Conservation (phyloP, 53 echinoderm and acorn worm genomes). For the Actinopyga echinites region DNA sequence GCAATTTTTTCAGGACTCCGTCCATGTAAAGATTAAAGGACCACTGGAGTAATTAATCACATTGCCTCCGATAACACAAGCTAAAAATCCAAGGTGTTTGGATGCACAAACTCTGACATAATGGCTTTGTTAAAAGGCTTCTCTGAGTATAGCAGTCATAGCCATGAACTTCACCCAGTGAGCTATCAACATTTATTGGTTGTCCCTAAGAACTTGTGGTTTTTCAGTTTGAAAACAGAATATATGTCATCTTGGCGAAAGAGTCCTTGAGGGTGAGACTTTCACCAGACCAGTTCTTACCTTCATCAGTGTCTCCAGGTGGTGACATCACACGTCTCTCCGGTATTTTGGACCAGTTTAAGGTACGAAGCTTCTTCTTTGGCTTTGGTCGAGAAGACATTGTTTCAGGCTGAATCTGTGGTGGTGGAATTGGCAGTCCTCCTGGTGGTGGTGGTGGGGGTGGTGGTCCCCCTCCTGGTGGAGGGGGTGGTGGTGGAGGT, state of each 20-base stretch:
- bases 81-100: too few species aligned
- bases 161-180: too few species aligned
- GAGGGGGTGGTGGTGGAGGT: slow-evolving; percentile 74
- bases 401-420: slow-evolving; percentile 43
- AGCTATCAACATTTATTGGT: too few species aligned
- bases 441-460: slow-evolving; percentile 79
- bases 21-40: too few species aligned
- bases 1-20: too few species aligned
- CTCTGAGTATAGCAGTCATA: too few species aligned
- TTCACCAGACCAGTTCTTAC: slow-evolving; percentile 4
- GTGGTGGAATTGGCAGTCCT: slow-evolving; percentile 44
- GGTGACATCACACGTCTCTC: slow-evolving; percentile 77
- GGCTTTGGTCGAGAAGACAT: slow-evolving; percentile 75
- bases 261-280: background rate
- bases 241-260: background rate
- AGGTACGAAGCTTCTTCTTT: slow-evolving; percentile 75
- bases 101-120: too few species aligned
- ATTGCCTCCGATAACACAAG: too few species aligned
- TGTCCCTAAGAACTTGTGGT: too few species aligned
- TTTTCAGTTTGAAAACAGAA: background rate
- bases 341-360: slow-evolving; percentile 94
- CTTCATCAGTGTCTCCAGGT: slow-evolving; percentile 1
- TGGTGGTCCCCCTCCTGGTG: slow-evolving; percentile 67
- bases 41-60: too few species aligned
- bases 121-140: too few species aligned